A percentile compares a stretch with the other conserved stretches of the same genome.
Evolutionary conservation across 1,140 invertebrate genomes (phyloP).

Genomic region (Polypedilum vanderplanki): DNA sequence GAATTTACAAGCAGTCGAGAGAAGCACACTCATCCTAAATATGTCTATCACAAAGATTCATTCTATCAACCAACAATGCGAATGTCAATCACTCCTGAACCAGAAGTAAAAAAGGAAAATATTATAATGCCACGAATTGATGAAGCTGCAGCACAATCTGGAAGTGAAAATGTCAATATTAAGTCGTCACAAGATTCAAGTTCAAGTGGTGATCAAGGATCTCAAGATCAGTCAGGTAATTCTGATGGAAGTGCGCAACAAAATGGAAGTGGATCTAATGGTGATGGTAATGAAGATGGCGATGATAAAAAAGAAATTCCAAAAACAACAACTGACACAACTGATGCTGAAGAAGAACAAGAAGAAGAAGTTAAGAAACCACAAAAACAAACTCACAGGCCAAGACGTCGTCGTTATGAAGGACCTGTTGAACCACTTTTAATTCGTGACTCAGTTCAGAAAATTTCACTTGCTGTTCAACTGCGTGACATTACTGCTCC

Average conservation of each 20-base stretch:
- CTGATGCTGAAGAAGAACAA: background rate
- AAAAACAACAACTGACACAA: background rate
- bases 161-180: background rate
- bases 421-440: constrained; percentile 1
- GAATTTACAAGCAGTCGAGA: constrained; percentile 56
- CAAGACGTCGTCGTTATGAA: constrained; percentile 14
- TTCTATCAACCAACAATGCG: background rate
- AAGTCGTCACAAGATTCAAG: background rate
- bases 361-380: constrained; percentile 30
- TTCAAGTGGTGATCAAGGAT: background rate
- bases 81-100: constrained; percentile 7
- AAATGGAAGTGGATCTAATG: background rate
- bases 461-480: constrained; percentile 60
- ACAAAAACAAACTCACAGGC: background rate
- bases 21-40: constrained; percentile 33
- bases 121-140: background rate
- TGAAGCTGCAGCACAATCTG: constrained; percentile 19
- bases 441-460: constrained; percentile 5
- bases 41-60: background rate
- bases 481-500: constrained; percentile 69
- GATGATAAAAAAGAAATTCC: background rate
- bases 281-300: constrained; percentile 8
- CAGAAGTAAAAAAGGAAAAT: background rate
- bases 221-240: background rate
- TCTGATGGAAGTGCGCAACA: background rate